Percentiles rank a stretch among this genome's conserved stretches.
Evolutionary conservation across 2,113 vertebrate species (phyloP).

Genomic region (Psilopogon haemacephalus): DNA sequence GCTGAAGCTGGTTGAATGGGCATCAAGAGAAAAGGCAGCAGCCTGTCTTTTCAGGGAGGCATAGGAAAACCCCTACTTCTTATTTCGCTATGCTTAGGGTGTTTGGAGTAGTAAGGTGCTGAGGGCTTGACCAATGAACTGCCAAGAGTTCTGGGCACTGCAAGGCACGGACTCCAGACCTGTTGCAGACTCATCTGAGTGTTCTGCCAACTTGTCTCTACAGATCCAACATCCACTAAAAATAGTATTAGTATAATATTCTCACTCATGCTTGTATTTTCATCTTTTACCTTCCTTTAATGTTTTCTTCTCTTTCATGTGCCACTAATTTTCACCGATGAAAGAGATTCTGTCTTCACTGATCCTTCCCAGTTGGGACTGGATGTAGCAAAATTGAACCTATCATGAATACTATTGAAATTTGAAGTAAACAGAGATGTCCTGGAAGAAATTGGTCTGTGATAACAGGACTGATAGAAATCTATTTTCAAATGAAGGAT

Average conservation of each 20-base stretch:
- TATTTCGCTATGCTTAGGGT: neutral
- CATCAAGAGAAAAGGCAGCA: neutral
- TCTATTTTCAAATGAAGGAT: neutral
- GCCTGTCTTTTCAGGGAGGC: accelerated
- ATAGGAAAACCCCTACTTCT: neutral
- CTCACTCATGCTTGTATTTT: neutral
- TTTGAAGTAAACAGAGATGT: neutral
- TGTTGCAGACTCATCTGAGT: neutral
- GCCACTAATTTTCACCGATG: neutral
- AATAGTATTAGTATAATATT: neutral
- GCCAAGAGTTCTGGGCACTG: neutral
- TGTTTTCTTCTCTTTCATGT: neutral
- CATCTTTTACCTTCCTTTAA: neutral
- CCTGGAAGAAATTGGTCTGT: neutral
- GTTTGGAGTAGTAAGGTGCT: neutral
- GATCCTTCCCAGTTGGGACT: neutral
- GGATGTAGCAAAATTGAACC: neutral
- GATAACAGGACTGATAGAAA: neutral
- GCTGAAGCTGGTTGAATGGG: neutral
- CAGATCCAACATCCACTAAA: neutral
- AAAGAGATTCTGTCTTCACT: neutral
- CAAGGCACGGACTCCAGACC: neutral
- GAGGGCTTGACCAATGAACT: neutral
- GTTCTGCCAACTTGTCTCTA: neutral
- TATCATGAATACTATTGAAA: neutral